Evolutionary conservation across 1,140 invertebrate species (phyloP), one percentile per base, ranked within the genome.

Genomic region (Macrostomum lignano): DNA sequence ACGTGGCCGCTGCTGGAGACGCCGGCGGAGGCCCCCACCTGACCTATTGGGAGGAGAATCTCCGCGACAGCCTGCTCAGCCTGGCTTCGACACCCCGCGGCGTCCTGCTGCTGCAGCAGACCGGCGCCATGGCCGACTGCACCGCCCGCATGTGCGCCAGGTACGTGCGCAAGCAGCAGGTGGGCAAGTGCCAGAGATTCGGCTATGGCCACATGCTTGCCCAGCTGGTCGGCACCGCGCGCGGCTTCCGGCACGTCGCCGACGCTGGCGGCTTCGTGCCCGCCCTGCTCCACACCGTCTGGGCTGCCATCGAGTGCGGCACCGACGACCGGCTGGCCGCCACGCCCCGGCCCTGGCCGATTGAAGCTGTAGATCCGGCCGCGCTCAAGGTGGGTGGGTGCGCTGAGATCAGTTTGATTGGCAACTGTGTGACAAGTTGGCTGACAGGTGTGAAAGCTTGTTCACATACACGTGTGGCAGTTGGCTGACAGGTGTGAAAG

Each of bases 161-260:
- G 37, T 54, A 54, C 37, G 44, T 43, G 33, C 48, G 49, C 21
- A 55, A 56, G 43, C 33, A 53, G 9, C 55, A 58, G 45, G 51
- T 58, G 6, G 52, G 53, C 38, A 52, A 49, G 37, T 51, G 44
- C 47, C 53, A 58, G 42, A 56, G 55, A 43, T 58, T 56, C 49
- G 53, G 53, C 2, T 58, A 58, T 44, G 53, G 55, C 20, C 47
- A 41, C 36, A 51, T 58, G 46, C 44, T 56, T 17, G 54, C 53
- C 17, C 51, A 56, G 25, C 43, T 56, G 17, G 49, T 53, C 21
- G 46, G 46, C 10, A 54, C 50, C 17, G 43, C 53, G 9, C 43
- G 46, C 19, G 55, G 53, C 5, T 52, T 55, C 40, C 39, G 44
- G n/a, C 50, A 48, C 17, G 38, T 58, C 5, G 43, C 47, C 28